Evolutionary conservation across 2,797 vertebrate genomes (phyloP).

Genomic region (Champsocephalus gunnari): DNA sequence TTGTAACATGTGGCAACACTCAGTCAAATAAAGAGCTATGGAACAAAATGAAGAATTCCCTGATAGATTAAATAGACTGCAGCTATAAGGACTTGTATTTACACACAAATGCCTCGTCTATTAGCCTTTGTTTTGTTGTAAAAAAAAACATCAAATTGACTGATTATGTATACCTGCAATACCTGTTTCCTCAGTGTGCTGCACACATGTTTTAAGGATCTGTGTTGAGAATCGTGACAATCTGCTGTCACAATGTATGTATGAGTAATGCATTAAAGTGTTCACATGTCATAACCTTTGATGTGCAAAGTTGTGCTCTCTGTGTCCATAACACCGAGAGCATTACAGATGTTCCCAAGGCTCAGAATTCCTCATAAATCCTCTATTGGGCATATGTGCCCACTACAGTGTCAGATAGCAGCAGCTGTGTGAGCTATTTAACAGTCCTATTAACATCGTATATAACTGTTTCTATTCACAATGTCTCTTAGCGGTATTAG

Average conservation of each 20-base stretch:
- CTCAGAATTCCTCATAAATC: conserved; percentile 39
- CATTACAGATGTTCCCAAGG: conserved; percentile 44
- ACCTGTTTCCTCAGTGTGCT: not conserved
- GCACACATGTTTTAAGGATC: not conserved
- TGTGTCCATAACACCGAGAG: conserved; percentile 4
- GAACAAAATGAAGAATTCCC: not conserved
- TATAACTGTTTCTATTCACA: conserved; percentile 62
- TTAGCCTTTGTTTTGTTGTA: not conserved
- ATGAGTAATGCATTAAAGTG: conserved; percentile 4
- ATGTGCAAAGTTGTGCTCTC: conserved; percentile 9
- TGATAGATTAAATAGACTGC: not conserved
- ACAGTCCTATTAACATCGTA: conserved; percentile 50
- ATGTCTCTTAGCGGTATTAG: conserved; percentile 67
- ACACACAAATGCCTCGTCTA: not conserved
- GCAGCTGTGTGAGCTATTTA: conserved; percentile 50
- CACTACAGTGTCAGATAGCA: conserved; percentile 44
- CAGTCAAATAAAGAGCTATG: conserved; percentile 5
- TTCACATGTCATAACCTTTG: conserved; percentile 11
- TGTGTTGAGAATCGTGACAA: no score
- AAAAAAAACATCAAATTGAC: not conserved
- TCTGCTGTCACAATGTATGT: not conserved
- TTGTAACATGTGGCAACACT: not conserved
- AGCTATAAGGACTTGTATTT: not conserved
- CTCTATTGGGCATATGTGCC: conserved; percentile 25
- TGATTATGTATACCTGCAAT: not conserved